phyloP scores from a whole-genome alignment of 2,888 invertebrate genomes.

The Nephrotoma guestfalica region DNA sequence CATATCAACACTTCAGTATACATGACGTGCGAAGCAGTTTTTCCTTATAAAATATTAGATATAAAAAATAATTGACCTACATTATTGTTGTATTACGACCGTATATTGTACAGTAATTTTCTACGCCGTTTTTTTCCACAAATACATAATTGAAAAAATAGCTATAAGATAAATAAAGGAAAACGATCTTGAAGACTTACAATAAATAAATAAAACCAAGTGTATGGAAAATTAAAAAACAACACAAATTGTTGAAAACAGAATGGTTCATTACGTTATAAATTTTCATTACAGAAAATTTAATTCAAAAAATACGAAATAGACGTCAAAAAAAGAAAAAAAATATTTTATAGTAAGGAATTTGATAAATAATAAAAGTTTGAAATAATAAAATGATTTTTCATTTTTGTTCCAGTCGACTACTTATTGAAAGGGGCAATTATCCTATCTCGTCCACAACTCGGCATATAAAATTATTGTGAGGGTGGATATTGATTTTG shows the following conservation, averaged over 20 bases:
- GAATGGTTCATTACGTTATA: background rate
- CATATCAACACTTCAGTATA: background rate
- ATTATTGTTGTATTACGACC: background rate
- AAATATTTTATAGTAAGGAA: background rate
- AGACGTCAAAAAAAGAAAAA: background rate
- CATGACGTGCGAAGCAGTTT: background rate
- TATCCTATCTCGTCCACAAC: background rate
- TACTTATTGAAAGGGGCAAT: background rate
- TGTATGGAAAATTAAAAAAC: background rate
- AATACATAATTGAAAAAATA: background rate
- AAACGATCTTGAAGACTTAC: background rate
- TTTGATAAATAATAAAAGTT: background rate
- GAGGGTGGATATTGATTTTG: no score
- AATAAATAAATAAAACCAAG: background rate
- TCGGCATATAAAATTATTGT: no score
- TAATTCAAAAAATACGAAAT: background rate
- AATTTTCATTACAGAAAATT: background rate
- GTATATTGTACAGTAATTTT: no score
- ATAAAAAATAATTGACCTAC: background rate
- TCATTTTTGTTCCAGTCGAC: background rate
- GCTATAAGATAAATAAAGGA: background rate
- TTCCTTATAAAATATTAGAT: background rate
- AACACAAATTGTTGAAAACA: background rate
- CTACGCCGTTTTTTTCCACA: background rate
- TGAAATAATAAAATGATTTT: background rate